Evolutionary conservation across 2,113 vertebrate genomes (phyloP).

Genomic region (Zeus faber): DNA sequence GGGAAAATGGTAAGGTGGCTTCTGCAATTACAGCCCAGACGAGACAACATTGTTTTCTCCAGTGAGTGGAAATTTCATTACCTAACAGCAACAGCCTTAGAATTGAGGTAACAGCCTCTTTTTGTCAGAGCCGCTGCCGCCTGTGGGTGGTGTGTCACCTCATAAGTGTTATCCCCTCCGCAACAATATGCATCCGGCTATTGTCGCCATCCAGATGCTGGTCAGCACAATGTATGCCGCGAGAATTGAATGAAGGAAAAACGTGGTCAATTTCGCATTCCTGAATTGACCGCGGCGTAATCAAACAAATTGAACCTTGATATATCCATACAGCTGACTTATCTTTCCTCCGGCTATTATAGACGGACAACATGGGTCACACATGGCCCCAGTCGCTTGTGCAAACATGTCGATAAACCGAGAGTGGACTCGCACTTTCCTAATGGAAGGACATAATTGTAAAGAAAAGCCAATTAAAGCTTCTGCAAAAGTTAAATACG

Average conservation of each 20-base stretch:
- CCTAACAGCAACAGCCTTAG: conserved; percentile 64
- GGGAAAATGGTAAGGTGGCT: conserved; percentile 58
- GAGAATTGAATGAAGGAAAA: conserved; percentile 37
- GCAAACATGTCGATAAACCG: conserved; percentile 42
- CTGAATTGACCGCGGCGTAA: conserved; percentile 52
- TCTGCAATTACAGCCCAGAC: conserved; percentile 66
- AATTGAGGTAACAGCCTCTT: conserved; percentile 72
- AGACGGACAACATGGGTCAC: conserved; percentile 39
- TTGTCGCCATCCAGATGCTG: conserved; percentile 39
- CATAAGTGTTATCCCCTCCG: conserved; percentile 60
- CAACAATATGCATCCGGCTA: conserved; percentile 56
- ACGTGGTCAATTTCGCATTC: conserved; percentile 54
- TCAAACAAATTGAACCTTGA: conserved; percentile 60
- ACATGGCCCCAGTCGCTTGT: conserved; percentile 17
- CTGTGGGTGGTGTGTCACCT: conserved; percentile 59
- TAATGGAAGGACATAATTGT: conserved; percentile 29
- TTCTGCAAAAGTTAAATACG: conserved; percentile 35
- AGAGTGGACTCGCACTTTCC: conserved; percentile 22
- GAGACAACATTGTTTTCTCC: conserved; percentile 75
- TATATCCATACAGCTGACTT: conserved; percentile 42
- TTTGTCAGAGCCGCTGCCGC: conserved; percentile 61
- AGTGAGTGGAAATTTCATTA: conserved; percentile 78
- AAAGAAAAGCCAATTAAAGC: conserved; percentile 41
- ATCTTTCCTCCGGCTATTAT: conserved; percentile 46
- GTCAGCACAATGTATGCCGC: conserved; percentile 51